Base-by-base conservation (phyloP, 2,888 invertebrate genomes). In the Metopia argyrocephala region DNA sequence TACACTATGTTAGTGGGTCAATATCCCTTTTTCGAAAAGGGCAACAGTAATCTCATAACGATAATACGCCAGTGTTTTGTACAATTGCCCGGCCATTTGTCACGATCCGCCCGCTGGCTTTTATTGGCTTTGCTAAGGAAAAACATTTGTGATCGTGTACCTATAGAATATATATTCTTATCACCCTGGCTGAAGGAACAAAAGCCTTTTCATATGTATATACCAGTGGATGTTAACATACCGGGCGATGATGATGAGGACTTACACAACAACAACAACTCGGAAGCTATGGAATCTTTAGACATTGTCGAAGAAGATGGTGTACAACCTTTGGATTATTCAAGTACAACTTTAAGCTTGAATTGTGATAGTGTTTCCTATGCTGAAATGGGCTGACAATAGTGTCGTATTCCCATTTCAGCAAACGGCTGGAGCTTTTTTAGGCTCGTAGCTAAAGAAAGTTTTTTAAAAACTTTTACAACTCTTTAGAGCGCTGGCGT, bases 21-120 rank as follows among this genome's bases (percentile, higher is more conserved):
- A 75, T 90, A 90, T 85, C 90, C 90, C n/a, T 90, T 90, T 76
- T 89, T 89, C 74, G 90, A 89, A 79, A 88, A 89, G 83, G 87
- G 88, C 68, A 89, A 89, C 69, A 89, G 88, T 82, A 89, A 88
- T 80, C 84, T 89, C n/a, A 89, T 89, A 18, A 88, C 89, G 5
- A 86, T 89, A 3, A 89, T 89, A 48, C 85, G 89, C 0, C 89
- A 89, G 52, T 87, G 89, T 54, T 87, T 88, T 73, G 87, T 89
- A n/a, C 88, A 89, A 74, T 86, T 89, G 46, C 89, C 89, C 3
- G 82, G 85, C 54, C 83, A 84, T 28, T 64, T 89, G 0, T 87
- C 89, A 45, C 86, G 86, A 64, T 85, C 89, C 5, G 89, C 87
- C 6, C 88, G 89, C 12, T 88, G 87, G 87, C 64, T 89, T 2